A percentile compares a stretch with the other conserved stretches of the same genome.
Conservation (phyloP, 2,113 vertebrate genomes). For the Recurvirostra avosetta region DNA sequence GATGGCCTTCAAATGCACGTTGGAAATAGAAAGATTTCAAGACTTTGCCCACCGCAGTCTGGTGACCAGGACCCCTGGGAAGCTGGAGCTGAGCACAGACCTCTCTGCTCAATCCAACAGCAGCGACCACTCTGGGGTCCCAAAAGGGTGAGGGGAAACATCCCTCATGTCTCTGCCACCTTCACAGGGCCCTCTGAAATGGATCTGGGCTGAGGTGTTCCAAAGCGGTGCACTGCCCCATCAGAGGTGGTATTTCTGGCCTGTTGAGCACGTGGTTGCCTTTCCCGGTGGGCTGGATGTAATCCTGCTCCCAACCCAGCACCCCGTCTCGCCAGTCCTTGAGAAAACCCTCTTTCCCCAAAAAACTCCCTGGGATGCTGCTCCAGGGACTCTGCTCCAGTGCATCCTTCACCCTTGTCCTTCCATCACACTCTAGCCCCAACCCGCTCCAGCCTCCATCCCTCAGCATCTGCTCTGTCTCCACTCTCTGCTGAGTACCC, state of each 20-base stretch:
- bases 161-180: neutral
- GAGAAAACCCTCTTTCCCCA: neutral
- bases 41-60: no score
- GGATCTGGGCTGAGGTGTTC: neutral
- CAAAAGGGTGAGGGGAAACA: neutral
- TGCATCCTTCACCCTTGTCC: neutral
- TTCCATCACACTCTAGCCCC: neutral
- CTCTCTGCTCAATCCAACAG: neutral
- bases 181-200: fast-evolving
- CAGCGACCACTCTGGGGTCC: fast-evolving
- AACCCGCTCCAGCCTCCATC: neutral
- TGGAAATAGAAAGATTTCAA: neutral
- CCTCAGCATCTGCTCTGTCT: neutral
- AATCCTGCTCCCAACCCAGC: neutral
- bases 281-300: fast-evolving
- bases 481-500: neutral
- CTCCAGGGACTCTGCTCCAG: neutral
- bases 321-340: fast-evolving
- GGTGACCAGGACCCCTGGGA: neutral
- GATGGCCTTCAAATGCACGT: neutral
- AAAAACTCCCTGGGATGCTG: neutral
- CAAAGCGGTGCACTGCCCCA: neutral
- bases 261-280: neutral
- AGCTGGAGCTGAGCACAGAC: neutral
- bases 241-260: neutral